Percentiles rank a stretch among this genome's conserved stretches.
phyloP scores from a whole-genome alignment of 2,888 invertebrate genomes.

The Nomada fabriciana region DNA sequence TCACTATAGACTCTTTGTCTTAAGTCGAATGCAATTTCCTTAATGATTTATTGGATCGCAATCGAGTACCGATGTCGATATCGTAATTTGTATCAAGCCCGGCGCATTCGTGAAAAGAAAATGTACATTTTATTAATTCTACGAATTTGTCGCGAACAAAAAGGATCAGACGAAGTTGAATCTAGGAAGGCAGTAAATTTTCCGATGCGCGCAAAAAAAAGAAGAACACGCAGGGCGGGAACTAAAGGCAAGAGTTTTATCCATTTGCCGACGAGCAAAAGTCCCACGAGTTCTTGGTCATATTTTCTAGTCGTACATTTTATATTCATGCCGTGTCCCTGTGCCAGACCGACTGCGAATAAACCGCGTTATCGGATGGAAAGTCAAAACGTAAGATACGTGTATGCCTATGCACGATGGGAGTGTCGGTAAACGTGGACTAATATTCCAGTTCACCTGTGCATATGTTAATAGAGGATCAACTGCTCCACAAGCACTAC shows the following conservation, averaged over 20 bases:
- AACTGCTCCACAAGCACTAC: not conserved
- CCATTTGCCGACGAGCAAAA: conserved; percentile 36
- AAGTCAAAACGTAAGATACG: conserved; percentile 40
- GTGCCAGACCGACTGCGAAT: conserved; percentile 9
- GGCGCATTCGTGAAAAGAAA: not conserved
- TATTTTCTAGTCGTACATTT: conserved; percentile 49
- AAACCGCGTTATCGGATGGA: conserved; percentile 38
- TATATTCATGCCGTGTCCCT: conserved; percentile 51
- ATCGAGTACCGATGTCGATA: not conserved
- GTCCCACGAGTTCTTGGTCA: conserved; percentile 16
- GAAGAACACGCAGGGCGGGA: not conserved
- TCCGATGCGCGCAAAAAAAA: not conserved
- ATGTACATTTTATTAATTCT: conserved; percentile 31
- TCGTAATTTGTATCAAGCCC: conserved; percentile 11
- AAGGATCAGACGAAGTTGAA: conserved; percentile 1
- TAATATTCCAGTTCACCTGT: not conserved
- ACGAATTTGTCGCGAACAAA: conserved; percentile 2
- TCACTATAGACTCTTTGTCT: not conserved
- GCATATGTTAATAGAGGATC: not conserved
- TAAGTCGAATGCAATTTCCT: conserved; percentile 16
- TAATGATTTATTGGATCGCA: conserved; percentile 6
- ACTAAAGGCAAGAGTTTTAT: conserved; percentile 38
- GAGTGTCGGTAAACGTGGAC: not conserved
- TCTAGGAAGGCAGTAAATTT: conserved; percentile 29
- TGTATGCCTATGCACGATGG: not conserved